Evolutionary conservation across 2,888 invertebrate genomes (phyloP).

Genomic region (Folsomia manolachei): DNA sequence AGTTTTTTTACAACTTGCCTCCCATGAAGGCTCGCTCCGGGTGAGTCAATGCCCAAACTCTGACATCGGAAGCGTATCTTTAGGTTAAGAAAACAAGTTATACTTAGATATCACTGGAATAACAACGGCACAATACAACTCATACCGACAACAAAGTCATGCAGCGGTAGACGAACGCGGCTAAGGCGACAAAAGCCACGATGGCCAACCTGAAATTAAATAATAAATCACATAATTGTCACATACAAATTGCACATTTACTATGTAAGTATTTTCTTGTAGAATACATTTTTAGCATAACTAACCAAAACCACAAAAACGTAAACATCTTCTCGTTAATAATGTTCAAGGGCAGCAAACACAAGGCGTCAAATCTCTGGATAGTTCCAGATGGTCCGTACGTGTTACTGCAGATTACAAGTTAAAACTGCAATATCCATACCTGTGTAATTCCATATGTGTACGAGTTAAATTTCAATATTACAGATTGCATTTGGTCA

Average conservation of each 20-base stretch:
- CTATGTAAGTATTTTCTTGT: no score
- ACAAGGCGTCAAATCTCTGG: slow-evolving; percentile 39
- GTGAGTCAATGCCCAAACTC: slow-evolving; percentile 32
- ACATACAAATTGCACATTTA: no score
- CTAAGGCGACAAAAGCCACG: slow-evolving; percentile 25
- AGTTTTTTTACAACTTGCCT: background rate
- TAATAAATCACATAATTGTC: background rate
- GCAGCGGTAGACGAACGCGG: slow-evolving; percentile 27
- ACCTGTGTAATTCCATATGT: background rate
- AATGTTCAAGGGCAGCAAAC: slow-evolving; percentile 51
- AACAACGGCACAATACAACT: no score
- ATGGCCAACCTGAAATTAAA: slow-evolving; percentile 25
- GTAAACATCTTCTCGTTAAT: slow-evolving; percentile 52
- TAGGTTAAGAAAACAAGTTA: no score
- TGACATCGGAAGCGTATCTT: no score
- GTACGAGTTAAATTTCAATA: background rate
- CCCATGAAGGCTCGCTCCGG: no score
- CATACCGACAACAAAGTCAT: slow-evolving; percentile 33
- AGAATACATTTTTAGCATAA: background rate
- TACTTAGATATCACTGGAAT: no score
- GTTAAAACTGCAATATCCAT: background rate
- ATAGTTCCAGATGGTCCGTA: slow-evolving; percentile 37
- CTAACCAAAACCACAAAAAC: slow-evolving; percentile 46
- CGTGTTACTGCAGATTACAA: background rate
- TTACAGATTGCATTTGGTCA: slow-evolving; percentile 40